These are phyloP conservation scores for Hyposoter didymator DNA, from an alignment of 2,888 invertebrate species.

Conservation along the genomic window DNA sequence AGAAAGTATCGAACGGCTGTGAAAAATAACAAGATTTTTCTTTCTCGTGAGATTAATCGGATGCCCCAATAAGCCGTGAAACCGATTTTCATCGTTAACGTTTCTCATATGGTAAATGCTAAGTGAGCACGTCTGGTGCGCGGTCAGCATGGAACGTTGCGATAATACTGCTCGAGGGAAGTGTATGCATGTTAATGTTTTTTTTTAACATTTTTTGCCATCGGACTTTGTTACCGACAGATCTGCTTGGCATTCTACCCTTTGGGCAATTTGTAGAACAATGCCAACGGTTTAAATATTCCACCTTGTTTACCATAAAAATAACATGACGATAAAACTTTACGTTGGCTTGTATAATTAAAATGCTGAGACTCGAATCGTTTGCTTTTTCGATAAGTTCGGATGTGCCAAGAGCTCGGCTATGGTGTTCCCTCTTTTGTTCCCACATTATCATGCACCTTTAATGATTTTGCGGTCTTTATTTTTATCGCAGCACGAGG, in stretches of 20 bases:
- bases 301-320: constrained; percentile 38
- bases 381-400: constrained; percentile 25
- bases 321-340: constrained; percentile 47
- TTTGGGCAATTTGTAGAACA: constrained; percentile 30
- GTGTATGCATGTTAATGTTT: constrained; percentile 24
- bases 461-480: constrained; percentile 31
- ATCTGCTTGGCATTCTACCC: constrained; percentile 6
- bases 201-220: constrained; percentile 17
- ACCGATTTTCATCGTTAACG: constrained; percentile 9
- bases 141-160: constrained; percentile 51
- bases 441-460: constrained; percentile 22
- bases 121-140: constrained; percentile 20
- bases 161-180: constrained; percentile 42
- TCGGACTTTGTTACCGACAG: constrained; percentile 20
- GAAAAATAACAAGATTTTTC: background rate
- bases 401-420: background rate
- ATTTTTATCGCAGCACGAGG: background rate
- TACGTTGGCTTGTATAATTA: constrained; percentile 28
- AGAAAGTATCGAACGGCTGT: background rate
- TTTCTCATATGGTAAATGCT: constrained; percentile 41
- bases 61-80: constrained; percentile 22
- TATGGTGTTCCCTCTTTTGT: background rate
- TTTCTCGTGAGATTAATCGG: background rate
- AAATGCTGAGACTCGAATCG: constrained; percentile 26
- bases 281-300: constrained; percentile 23